These are phyloP conservation scores for Podarcis cretensis DNA, from an alignment of 2,113 vertebrate genomes.

Conservation along the genomic window DNA sequence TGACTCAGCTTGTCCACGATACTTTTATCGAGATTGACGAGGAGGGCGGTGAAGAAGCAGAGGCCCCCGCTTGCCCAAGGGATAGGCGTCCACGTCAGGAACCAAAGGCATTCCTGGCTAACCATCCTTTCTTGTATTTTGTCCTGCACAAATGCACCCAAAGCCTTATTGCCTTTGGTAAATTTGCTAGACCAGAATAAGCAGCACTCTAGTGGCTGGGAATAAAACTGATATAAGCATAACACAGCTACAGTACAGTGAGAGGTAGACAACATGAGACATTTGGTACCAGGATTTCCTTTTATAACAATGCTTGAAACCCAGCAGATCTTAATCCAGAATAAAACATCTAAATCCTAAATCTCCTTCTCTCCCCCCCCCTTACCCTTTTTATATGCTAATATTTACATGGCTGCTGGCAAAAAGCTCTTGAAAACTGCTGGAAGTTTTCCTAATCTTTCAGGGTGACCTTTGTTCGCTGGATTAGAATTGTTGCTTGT, in stretches of 20 bases:
- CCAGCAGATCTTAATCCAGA: not conserved
- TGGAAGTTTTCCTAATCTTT: not conserved
- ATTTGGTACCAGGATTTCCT: not conserved
- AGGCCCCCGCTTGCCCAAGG: not conserved
- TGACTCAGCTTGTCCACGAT: not conserved
- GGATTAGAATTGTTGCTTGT: not conserved
- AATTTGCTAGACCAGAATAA: not conserved
- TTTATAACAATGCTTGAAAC: not conserved
- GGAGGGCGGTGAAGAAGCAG: not conserved
- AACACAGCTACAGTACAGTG: not conserved
- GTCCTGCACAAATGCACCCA: not conserved
- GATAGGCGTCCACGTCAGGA: not conserved
- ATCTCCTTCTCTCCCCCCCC: not conserved
- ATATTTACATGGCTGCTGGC: not conserved
- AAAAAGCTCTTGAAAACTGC: not conserved
- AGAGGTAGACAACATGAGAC: not conserved
- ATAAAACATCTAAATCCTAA: not conserved
- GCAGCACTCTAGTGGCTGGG: not conserved
- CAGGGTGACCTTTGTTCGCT: not conserved
- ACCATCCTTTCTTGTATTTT: not conserved
- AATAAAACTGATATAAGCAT: not conserved
- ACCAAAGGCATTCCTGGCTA: not conserved
- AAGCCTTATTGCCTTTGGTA: not conserved
- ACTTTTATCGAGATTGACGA: not conserved
- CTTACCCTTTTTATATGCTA: not conserved